A percentile compares a stretch with the other conserved stretches of the same genome.
These are phyloP conservation scores for Brienomyrus longianalis DNA, from an alignment of 2,113 vertebrate genomes.

Conservation along the genomic window DNA sequence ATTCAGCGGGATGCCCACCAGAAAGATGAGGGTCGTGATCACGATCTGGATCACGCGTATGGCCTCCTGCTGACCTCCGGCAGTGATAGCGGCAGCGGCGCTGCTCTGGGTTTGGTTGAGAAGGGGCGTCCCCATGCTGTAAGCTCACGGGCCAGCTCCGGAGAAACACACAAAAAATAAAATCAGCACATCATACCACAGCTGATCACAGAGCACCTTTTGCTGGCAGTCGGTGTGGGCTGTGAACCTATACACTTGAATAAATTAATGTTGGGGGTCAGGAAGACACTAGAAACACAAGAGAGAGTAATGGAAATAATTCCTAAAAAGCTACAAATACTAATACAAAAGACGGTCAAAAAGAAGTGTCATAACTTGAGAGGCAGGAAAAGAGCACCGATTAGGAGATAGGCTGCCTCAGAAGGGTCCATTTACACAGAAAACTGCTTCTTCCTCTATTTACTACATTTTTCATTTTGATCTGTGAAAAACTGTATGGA, in stretches of 20 bases:
- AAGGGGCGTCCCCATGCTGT: neutral
- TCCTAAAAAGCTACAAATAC: neutral
- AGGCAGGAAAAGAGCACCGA: neutral
- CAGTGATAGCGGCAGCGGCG: neutral
- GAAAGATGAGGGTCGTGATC: constrained; percentile 50
- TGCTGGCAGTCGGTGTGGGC: neutral
- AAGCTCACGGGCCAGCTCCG: neutral
- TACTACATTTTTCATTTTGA: neutral
- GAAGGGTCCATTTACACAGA: neutral
- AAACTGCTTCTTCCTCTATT: neutral
- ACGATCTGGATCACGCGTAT: constrained; percentile 43
- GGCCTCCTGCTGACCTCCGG: neutral
- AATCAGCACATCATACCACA: neutral
- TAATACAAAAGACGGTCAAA: neutral
- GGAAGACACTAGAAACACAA: neutral
- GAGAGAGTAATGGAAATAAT: neutral
- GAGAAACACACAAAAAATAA: neutral
- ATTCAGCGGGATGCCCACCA: constrained; percentile 59
- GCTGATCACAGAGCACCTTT: neutral
- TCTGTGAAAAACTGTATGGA: neutral
- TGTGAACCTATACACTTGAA: neutral
- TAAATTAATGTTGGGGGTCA: neutral
- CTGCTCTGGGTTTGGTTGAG: constrained; percentile 22
- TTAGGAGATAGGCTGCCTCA: neutral
- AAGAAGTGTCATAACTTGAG: neutral